phyloP scores from a whole-genome alignment of 2,797 vertebrate species.

The Melanotaenia trifasciata region DNA sequence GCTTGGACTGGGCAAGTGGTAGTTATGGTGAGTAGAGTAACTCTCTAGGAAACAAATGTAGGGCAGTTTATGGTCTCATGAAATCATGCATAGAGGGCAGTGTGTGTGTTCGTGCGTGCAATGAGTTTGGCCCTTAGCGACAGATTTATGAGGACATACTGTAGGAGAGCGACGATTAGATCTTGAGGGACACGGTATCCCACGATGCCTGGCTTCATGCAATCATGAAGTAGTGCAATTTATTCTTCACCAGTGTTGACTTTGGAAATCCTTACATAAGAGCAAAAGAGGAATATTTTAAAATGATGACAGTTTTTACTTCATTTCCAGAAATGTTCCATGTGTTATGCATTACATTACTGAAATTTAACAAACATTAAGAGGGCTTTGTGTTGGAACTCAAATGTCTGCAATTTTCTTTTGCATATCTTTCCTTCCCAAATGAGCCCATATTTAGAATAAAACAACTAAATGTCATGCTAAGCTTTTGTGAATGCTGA shows the following conservation, averaged over 20 bases:
- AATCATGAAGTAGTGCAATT: slow-evolving; percentile 25
- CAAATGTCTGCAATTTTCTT: no score
- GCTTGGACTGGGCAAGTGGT: neutral
- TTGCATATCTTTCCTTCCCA: no score
- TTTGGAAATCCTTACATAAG: slow-evolving; percentile 1
- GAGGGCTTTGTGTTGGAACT: no score
- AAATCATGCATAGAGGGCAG: neutral
- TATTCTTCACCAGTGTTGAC: slow-evolving; percentile 1
- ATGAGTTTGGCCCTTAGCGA: slow-evolving; percentile 49
- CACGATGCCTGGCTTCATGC: slow-evolving; percentile 32
- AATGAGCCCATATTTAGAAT: no score
- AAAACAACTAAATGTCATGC: no score
- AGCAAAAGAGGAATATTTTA: neutral
- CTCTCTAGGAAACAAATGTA: neutral
- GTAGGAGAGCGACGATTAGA: slow-evolving; percentile 58
- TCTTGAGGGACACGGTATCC: slow-evolving; percentile 58
- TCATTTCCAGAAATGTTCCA: neutral
- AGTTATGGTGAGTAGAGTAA: neutral
- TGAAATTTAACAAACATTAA: no score
- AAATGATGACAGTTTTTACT: neutral
- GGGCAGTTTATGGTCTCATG: neutral
- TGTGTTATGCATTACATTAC: no score
- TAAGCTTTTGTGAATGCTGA: no score
- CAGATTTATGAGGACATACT: slow-evolving; percentile 70
- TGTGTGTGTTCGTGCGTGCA: slow-evolving; percentile 38